Percentiles rank a stretch among this genome's conserved stretches.
These are phyloP conservation scores for Neodon shergylaensis DNA, from an alignment of 2,113 vertebrate genomes.

Conservation along the genomic window DNA sequence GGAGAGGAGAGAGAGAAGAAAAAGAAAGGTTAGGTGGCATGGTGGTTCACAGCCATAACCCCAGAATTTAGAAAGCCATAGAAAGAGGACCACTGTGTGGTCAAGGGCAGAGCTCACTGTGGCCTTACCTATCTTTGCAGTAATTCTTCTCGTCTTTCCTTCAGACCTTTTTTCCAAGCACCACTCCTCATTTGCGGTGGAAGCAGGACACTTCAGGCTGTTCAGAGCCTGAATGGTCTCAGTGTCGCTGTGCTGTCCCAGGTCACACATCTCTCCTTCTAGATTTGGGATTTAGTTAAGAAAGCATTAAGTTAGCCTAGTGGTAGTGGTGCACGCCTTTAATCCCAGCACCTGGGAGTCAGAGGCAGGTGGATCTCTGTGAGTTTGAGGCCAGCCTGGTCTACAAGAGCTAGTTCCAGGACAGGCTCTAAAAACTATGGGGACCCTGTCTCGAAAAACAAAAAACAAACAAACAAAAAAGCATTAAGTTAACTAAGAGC, in stretches of 20 bases:
- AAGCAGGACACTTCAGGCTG: constrained; percentile 58
- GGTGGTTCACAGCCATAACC: not conserved
- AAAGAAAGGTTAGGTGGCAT: not conserved
- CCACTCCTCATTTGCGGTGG: constrained; percentile 35
- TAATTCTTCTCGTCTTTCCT: constrained; percentile 84
- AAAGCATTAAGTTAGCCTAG: constrained; percentile 47
- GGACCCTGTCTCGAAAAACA: constrained; percentile 11
- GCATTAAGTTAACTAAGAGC: constrained; percentile 55
- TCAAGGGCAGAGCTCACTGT: constrained; percentile 86
- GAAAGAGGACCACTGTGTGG: not conserved
- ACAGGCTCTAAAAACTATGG: no score
- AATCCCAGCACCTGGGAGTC: constrained; percentile 37
- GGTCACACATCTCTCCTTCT: constrained; percentile 75
- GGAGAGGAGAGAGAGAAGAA: no score
- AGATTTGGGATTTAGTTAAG: constrained; percentile 71
- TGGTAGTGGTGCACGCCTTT: no score
- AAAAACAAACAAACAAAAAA: not conserved
- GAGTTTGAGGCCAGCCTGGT: no score
- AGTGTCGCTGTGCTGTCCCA: constrained; percentile 61
- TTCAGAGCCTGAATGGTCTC: constrained; percentile 16
- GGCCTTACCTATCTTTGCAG: constrained; percentile 87
- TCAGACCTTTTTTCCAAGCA: constrained; percentile 31
- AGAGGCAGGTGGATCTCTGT: not conserved
- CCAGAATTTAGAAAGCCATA: not conserved
- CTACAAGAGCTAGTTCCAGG: no score